Conservation (phyloP, 2,888 invertebrate species). For the Caenorhabditis angaria region DNA sequence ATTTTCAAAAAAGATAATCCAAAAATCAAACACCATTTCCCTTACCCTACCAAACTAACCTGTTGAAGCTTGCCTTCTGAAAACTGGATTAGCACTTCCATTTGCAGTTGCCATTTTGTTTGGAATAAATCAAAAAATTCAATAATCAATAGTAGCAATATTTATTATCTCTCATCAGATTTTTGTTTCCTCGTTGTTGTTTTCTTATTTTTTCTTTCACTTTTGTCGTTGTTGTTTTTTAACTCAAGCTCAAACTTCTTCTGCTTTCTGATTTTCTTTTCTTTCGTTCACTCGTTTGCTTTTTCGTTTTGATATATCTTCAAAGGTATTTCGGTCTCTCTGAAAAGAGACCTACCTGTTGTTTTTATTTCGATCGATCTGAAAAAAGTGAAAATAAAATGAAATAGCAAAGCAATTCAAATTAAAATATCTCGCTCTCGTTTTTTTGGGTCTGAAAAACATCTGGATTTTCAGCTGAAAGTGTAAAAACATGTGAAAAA, state of each 20-base stretch:
- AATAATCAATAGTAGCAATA: background rate
- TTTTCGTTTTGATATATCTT: background rate
- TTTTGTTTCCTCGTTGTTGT: background rate
- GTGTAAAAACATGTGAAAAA: too few species aligned
- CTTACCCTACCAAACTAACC: constrained; percentile 8
- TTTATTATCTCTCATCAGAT: constrained; percentile 6
- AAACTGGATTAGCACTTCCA: constrained; percentile 35
- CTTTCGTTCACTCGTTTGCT: background rate
- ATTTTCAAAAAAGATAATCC: background rate
- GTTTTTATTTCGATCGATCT: background rate
- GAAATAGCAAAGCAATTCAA: background rate
- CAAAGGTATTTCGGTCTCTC: background rate
- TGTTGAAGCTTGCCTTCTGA: constrained; percentile 41
- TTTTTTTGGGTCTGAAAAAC: too few species aligned
- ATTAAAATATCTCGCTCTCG: too few species aligned
- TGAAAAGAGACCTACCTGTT: background rate
- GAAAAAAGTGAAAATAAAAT: background rate
- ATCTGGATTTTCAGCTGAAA: too few species aligned
- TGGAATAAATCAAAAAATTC: background rate
- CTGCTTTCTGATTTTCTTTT: background rate
- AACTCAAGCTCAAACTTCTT: too few species aligned
- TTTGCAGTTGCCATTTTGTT: constrained; percentile 24
- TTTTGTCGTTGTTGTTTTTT: background rate
- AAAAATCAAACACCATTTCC: background rate
- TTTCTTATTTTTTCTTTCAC: background rate